A percentile compares a stretch with the other conserved stretches of the same genome.
Conservation (phyloP, 2,797 vertebrate genomes). For the Austrolebias charrua region DNA sequence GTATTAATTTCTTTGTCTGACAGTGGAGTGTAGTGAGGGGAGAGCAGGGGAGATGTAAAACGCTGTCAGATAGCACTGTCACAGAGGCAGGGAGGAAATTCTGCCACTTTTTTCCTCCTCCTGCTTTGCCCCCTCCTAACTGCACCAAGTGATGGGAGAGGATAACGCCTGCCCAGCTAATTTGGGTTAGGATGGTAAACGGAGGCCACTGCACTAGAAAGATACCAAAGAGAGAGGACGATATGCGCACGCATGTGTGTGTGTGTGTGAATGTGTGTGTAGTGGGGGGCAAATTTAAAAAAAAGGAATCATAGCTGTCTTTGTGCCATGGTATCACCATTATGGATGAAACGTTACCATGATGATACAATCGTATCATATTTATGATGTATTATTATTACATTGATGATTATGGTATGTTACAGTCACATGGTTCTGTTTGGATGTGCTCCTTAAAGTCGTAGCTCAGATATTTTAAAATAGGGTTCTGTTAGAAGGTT, state of each 20-base stretch:
- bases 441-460: neutral
- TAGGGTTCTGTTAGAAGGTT: too few relatives aligned
- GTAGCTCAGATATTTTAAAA: neutral
- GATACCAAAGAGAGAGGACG: slow-evolving; percentile 63
- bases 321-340: slow-evolving; percentile 63
- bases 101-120: slow-evolving; percentile 45
- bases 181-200: slow-evolving; percentile 91
- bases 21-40: slow-evolving; percentile 96
- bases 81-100: slow-evolving; percentile 87
- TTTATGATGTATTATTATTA: slow-evolving; percentile 18
- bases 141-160: slow-evolving; percentile 73
- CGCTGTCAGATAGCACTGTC: slow-evolving; percentile 98
- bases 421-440: slow-evolving; percentile 23
- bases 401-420: neutral
- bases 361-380: slow-evolving; percentile 49
- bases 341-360: slow-evolving; percentile 57
- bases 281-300: slow-evolving; percentile 17
- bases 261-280: slow-evolving; percentile 1
- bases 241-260: slow-evolving; percentile 2
- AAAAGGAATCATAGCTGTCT: slow-evolving; percentile 52
- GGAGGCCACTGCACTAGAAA: slow-evolving; percentile 76
- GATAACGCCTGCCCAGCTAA: slow-evolving; percentile 92
- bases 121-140: slow-evolving; percentile 28
- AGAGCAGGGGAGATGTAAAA: slow-evolving; percentile 96
- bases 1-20: slow-evolving; percentile 99